Evolutionary conservation across 2,888 invertebrate genomes (phyloP).

Genomic region (Dryadula phaetusa): DNA sequence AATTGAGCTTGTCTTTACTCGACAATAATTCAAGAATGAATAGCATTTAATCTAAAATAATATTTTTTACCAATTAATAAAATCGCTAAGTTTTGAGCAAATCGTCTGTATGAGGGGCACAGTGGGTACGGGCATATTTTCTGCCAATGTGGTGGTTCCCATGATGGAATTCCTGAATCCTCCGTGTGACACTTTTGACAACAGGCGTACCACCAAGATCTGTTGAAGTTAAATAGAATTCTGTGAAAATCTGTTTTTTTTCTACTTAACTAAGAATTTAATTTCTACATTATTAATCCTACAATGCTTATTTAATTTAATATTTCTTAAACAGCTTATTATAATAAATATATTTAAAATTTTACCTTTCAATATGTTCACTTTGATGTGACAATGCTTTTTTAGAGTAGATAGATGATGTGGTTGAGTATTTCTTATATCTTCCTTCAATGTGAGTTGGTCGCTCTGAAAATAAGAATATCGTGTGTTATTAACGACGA

Average conservation of each 20-base stretch:
- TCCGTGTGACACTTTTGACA: slow-evolving; percentile 91
- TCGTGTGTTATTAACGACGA: slow-evolving; percentile 48
- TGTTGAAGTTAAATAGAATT: slow-evolving; percentile 65
- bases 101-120: slow-evolving; percentile 93
- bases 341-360: background rate
- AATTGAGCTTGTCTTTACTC: background rate
- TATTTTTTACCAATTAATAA: slow-evolving; percentile 86
- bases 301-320: background rate
- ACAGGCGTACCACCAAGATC: slow-evolving; percentile 93
- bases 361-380: slow-evolving; percentile 78
- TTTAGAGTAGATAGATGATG: slow-evolving; percentile 80
- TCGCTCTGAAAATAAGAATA: slow-evolving; percentile 67
- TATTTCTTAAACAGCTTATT: background rate
- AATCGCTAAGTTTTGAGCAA: slow-evolving; percentile 90
- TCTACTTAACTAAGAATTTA: too few relatives aligned
- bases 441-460: slow-evolving; percentile 80
- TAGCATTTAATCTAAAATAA: background rate
- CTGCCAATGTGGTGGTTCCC: slow-evolving; percentile 93
- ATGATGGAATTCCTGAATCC: slow-evolving; percentile 88
- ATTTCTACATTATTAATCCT: background rate
- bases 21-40: background rate
- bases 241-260: too few relatives aligned
- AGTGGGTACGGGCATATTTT: slow-evolving; percentile 92
- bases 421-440: slow-evolving; percentile 81
- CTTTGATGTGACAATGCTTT: slow-evolving; percentile 78